These are phyloP conservation scores for Chalcis sispes DNA, from an alignment of 2,888 invertebrate genomes.

Conservation along the genomic window DNA sequence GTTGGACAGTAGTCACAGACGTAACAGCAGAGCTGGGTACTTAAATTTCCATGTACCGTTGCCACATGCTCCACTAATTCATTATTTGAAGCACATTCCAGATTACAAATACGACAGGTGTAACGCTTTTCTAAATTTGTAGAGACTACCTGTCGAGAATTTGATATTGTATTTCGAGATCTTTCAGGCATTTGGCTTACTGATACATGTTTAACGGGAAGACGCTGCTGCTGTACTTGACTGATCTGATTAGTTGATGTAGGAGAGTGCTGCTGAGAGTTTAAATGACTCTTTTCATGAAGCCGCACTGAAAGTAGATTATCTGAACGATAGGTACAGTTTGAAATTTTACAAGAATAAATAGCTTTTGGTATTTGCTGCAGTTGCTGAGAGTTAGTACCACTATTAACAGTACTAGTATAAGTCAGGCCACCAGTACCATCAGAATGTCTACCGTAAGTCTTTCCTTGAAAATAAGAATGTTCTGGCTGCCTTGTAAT, in stretches of 20 bases:
- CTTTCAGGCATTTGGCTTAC: slow-evolving; percentile 51
- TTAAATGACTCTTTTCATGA: slow-evolving; percentile 41
- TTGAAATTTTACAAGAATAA: slow-evolving; percentile 41
- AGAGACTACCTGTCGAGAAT: neutral
- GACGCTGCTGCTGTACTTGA: slow-evolving; percentile 32
- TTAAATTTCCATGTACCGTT: neutral
- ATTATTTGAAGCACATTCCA: neutral
- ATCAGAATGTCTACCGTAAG: slow-evolving; percentile 9
- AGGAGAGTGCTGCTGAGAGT: neutral
- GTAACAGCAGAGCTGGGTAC: slow-evolving; percentile 50
- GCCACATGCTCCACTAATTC: slow-evolving; percentile 46
- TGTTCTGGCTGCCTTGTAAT: slow-evolving; percentile 21
- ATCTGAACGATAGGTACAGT: slow-evolving; percentile 34
- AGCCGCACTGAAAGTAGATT: neutral
- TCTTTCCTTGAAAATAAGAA: slow-evolving; percentile 9
- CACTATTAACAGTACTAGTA: neutral
- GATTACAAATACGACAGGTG: slow-evolving; percentile 40
- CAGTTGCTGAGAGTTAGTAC: neutral
- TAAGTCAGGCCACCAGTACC: slow-evolving; percentile 13
- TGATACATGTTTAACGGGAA: slow-evolving; percentile 38
- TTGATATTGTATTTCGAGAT: slow-evolving; percentile 39
- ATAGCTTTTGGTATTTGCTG: slow-evolving; percentile 19
- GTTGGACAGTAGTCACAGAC: slow-evolving; percentile 59
- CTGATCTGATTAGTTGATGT: neutral
- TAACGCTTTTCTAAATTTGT: slow-evolving; percentile 11